Evolutionary conservation across 2,113 vertebrate genomes (phyloP), one percentile per base, ranked within the genome.

Genomic region (Saccopteryx bilineata): DNA sequence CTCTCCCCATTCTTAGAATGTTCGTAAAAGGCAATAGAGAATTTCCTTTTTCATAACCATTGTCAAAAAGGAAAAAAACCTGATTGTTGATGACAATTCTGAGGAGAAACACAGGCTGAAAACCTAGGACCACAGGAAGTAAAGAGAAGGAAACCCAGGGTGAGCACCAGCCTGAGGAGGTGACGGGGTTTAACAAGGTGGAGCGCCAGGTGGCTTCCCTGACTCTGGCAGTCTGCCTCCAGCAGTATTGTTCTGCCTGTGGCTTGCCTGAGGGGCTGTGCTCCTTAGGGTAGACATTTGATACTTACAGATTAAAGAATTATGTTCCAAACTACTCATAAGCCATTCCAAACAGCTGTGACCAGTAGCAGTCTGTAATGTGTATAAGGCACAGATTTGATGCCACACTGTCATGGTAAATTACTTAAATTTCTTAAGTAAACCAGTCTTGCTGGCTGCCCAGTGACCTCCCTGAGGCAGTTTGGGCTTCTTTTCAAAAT

Each of bases 21-120:
- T 81, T 88, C 76, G n/a, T 74, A 33, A 85, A 93, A 85, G 26
- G 60, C 23, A 93, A 24, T 50, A 83, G 83, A 87, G 63, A 48
- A 31, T 76, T 61, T 84, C 14, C 33, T 85, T 9, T 75, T 60
- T 5, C 11, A 23, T 28, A 28, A 48, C 58, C 21, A 50, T 15
- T 23, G 7, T n/a, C 18, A 61, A 68, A n/a, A 54, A 65, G 54
- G 71, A 12, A 72, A 56, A 24, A 69, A 86, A 72, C 33, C 23
- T 60, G 23, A 81, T 90, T 28, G 19, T 56, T 50, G 58, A 21
- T 81, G 58, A 63, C 46, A 50, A 1, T 54, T 60, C 8, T 28
- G 24, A 71, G 39, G 33, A 68, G 39, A 58, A 75, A 18, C 93
- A 17, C 23, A 11, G 54, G 18, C 58, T 56, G 50, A 80, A 71